phyloP scores from a whole-genome alignment of 2,888 invertebrate species.

The Panzeria rudis region DNA sequence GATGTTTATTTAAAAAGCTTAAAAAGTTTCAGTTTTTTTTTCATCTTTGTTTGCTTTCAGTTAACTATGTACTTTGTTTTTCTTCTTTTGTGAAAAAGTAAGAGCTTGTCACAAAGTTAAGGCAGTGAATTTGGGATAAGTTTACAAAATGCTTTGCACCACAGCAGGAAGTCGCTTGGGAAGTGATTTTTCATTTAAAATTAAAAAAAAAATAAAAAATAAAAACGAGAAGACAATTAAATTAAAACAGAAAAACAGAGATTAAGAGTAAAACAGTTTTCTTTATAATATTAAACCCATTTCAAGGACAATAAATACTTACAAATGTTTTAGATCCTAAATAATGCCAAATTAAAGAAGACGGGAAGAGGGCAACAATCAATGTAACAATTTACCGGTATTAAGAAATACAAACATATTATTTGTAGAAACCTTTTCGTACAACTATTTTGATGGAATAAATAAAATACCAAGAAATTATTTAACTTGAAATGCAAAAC shows the following conservation, averaged over 20 bases:
- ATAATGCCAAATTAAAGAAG: background rate
- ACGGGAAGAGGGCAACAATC: background rate
- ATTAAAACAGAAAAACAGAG: background rate
- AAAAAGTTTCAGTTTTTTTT: conserved; percentile 5
- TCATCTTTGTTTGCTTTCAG: background rate
- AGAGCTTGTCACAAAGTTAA: conserved; percentile 23
- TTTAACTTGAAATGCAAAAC: background rate
- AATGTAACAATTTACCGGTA: background rate
- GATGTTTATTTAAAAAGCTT: conserved; percentile 49
- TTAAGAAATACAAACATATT: background rate
- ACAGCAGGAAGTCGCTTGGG: conserved; percentile 30
- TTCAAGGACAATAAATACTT: background rate
- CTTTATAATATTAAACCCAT: background rate
- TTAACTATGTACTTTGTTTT: background rate
- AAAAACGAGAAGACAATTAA: background rate
- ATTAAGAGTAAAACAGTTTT: background rate
- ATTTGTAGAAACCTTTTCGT: background rate
- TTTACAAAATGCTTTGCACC: conserved; percentile 14
- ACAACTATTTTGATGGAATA: background rate
- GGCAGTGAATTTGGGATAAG: conserved; percentile 35
- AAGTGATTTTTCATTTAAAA: conserved; percentile 22
- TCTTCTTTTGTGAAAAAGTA: conserved; percentile 3
- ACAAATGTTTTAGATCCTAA: background rate
- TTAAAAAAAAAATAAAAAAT: background rate
- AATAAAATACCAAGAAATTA: background rate